phyloP scores from a whole-genome alignment of 2,888 invertebrate species.

The Drosophila ustulata region DNA sequence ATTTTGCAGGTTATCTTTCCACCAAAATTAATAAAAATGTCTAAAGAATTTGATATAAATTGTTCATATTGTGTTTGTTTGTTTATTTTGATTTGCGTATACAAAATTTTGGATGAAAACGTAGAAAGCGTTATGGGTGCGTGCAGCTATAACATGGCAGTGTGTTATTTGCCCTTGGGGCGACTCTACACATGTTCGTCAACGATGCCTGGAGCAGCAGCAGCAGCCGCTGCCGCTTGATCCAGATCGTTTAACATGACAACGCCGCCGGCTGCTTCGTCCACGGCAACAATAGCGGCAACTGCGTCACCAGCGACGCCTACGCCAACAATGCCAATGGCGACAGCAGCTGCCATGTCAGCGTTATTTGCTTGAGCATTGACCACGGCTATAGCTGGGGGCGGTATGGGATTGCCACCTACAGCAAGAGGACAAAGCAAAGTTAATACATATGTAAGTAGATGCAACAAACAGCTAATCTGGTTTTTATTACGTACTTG shows the following conservation, averaged over 20 bases:
- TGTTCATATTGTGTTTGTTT: constrained; percentile 17
- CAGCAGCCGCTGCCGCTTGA: constrained; percentile 60
- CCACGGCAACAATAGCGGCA: constrained; percentile 72
- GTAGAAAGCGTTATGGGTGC: constrained; percentile 64
- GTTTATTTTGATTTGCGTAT: constrained; percentile 51
- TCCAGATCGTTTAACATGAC: constrained; percentile 78
- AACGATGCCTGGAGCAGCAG: constrained; percentile 48
- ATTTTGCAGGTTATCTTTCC: too few relatives aligned
- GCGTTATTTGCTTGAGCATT: constrained; percentile 70
- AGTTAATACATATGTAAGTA: not conserved
- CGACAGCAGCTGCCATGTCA: constrained; percentile 59
- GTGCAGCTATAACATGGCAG: constrained; percentile 62
- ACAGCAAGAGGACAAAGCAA: not conserved
- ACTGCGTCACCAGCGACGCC: constrained; percentile 62
- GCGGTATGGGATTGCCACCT: constrained; percentile 84
- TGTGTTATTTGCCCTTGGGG: constrained; percentile 39
- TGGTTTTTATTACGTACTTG: constrained; percentile 72
- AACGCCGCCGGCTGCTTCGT: constrained; percentile 81
- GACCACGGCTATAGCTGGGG: constrained; percentile 70
- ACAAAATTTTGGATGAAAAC: constrained; percentile 67
- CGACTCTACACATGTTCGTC: constrained; percentile 67
- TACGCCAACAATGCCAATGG: constrained; percentile 60
- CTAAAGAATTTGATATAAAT: not conserved
- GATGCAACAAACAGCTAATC: too few relatives aligned
- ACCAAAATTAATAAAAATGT: not conserved